Evolutionary conservation across 2,888 invertebrate species (phyloP).

Genomic region (Anagyrus pseudococci): DNA sequence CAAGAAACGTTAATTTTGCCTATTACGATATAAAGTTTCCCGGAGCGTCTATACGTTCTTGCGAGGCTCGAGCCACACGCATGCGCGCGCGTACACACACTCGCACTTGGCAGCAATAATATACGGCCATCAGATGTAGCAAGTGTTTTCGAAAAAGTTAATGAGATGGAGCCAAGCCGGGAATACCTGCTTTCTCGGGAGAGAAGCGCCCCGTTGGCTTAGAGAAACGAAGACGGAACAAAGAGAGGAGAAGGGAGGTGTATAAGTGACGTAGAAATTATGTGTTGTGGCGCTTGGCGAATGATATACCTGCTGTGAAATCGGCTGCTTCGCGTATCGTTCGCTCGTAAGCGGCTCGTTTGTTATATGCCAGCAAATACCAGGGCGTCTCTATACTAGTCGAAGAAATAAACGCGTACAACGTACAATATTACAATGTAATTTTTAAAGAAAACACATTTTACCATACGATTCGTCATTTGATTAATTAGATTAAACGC

Average conservation of each 20-base stretch:
- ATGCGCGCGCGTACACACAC: not conserved
- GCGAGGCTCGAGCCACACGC: not conserved
- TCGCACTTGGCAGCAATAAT: slow-evolving; percentile 15
- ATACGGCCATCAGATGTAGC: slow-evolving; percentile 25
- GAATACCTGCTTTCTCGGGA: not conserved
- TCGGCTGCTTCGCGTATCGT: slow-evolving; percentile 16
- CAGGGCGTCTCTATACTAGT: too few relatives aligned
- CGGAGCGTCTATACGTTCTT: slow-evolving; percentile 4
- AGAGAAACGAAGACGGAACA: slow-evolving; percentile 7
- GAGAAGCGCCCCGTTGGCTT: not conserved
- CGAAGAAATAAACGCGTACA: too few relatives aligned
- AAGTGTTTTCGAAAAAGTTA: slow-evolving; percentile 32
- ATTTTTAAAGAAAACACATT: too few relatives aligned
- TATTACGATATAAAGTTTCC: slow-evolving; percentile 31
- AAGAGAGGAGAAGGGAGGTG: not conserved
- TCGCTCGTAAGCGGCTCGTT: too few relatives aligned
- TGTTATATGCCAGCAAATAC: too few relatives aligned
- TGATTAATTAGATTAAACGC: too few relatives aligned
- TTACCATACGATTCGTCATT: too few relatives aligned
- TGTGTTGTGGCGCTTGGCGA: slow-evolving; percentile 4
- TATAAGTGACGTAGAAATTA: slow-evolving; percentile 19
- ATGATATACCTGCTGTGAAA: slow-evolving; percentile 26
- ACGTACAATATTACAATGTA: too few relatives aligned
- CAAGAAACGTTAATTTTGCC: slow-evolving; percentile 32
- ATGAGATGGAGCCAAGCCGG: slow-evolving; percentile 20